Evolutionary conservation across 2,113 vertebrate genomes (phyloP), one percentile per base, ranked within the genome.

Genomic region (Eptesicus fuscus): DNA sequence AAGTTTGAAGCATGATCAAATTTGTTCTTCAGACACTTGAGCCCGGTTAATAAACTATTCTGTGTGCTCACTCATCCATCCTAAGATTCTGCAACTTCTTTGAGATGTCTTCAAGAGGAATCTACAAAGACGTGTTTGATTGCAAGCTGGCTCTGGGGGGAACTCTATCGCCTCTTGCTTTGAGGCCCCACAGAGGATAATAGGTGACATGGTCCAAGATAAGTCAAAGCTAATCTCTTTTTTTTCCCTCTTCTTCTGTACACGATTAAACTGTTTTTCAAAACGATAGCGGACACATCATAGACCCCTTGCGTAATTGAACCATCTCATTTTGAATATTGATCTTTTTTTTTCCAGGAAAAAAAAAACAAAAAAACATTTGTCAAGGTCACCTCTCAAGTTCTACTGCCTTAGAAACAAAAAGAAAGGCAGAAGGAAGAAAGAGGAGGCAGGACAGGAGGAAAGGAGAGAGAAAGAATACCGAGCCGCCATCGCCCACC

Each of bases 11-110:
- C 96, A 97, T 91, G 97, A 98, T 98, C 98, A 98, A 97, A 99
- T 99, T 99, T 99, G 98, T 98, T 99, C 98, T 99, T 99, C 98
- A 99, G 98, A 99, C 98, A 98, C 97, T 97, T 97, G 96, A 98
- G 96, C 96, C 94, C 97, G 96, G 97, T 98, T 99, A 99, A 99
- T 98, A 98, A 99, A 97, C 97, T 97, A 98, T 98, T 99, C 98
- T 99, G 98, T 96, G 96, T 32, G 85, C 97, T 98, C 98, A 97
- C 88, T 98, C 98, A 98, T 98, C 98, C 98, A 97, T 98, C 97
- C 94, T 86, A 94, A 98, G 95, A 98, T 96, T 98, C 97, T 91
- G 94, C 96, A 97, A 96, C 97, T 98, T 98, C 97, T 97, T 63
- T 97, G 96, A 98, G 96, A 98, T 96, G 97, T 97, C 97, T 98